phyloP scores from a whole-genome alignment of 53 echinoderm and acorn worm species.

The Antedon mediterranea region DNA sequence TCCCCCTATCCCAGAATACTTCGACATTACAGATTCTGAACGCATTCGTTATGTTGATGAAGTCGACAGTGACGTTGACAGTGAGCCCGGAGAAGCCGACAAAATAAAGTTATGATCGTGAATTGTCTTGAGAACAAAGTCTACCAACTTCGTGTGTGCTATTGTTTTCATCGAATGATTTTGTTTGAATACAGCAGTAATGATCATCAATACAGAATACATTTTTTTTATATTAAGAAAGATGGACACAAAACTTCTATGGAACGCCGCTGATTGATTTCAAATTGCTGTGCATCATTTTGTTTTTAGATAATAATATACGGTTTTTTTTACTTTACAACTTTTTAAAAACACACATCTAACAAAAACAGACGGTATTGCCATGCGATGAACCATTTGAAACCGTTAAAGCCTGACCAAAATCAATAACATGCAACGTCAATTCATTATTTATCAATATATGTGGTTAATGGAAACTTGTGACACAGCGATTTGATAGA shows the following conservation, averaged over 20 bases:
- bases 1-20: not conserved
- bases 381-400: not conserved
- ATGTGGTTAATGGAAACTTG: not conserved
- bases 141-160: too few relatives aligned
- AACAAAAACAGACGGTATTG: not conserved
- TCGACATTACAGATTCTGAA: not conserved
- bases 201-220: too few relatives aligned
- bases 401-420: not conserved
- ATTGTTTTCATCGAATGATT: too few relatives aligned
- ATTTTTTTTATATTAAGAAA: too few relatives aligned
- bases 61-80: not conserved
- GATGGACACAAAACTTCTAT: too few relatives aligned
- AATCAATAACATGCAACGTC: not conserved
- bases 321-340: too few relatives aligned
- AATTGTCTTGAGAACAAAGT: too few relatives aligned
- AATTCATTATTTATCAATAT: not conserved
- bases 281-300: too few relatives aligned
- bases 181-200: too few relatives aligned
- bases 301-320: too few relatives aligned
- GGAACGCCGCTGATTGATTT: too few relatives aligned
- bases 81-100: not conserved
- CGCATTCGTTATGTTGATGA: not conserved
- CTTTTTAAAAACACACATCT: too few relatives aligned
- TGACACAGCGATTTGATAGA: not conserved
- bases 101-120: not conserved